These are phyloP conservation scores for Gavia stellata DNA, from an alignment of 2,113 vertebrate genomes.

Conservation along the genomic window DNA sequence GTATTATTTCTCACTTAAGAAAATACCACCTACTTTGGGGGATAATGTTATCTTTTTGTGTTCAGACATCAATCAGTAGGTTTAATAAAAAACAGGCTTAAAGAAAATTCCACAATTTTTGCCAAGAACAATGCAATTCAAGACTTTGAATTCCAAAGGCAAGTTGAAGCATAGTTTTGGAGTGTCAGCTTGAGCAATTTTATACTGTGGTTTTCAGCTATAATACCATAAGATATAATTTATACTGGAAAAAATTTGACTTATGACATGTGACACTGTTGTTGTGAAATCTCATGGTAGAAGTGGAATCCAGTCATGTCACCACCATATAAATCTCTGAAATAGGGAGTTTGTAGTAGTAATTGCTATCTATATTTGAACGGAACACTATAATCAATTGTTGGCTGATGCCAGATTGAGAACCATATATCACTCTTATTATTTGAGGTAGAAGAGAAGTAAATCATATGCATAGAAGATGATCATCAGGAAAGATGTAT, in stretches of 20 bases:
- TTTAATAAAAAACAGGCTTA: not conserved
- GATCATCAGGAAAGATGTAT: constrained; percentile 23
- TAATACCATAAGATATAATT: constrained; percentile 6
- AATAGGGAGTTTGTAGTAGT: not conserved
- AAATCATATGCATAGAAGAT: not conserved
- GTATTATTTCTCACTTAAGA: not conserved
- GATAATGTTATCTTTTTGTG: not conserved
- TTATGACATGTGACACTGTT: not conserved
- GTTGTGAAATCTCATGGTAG: constrained; percentile 32
- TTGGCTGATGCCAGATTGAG: constrained; percentile 30
- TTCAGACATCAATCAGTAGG: not conserved
- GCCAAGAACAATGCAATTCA: not conserved
- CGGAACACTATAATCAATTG: not conserved
- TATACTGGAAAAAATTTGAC: constrained; percentile 5
- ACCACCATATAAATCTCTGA: constrained; percentile 28
- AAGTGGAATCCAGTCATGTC: constrained; percentile 32
- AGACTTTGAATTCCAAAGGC: constrained; percentile 8
- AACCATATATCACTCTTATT: constrained; percentile 31
- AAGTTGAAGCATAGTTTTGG: constrained; percentile 12
- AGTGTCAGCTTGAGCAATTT: constrained; percentile 20
- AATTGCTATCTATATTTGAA: not conserved
- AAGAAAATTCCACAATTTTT: not conserved
- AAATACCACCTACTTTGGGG: not conserved
- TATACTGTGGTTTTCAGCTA: not conserved
- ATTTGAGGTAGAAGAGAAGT: not conserved